Conservation (phyloP, 2,113 vertebrate genomes). For the Vulpes vulpes region DNA sequence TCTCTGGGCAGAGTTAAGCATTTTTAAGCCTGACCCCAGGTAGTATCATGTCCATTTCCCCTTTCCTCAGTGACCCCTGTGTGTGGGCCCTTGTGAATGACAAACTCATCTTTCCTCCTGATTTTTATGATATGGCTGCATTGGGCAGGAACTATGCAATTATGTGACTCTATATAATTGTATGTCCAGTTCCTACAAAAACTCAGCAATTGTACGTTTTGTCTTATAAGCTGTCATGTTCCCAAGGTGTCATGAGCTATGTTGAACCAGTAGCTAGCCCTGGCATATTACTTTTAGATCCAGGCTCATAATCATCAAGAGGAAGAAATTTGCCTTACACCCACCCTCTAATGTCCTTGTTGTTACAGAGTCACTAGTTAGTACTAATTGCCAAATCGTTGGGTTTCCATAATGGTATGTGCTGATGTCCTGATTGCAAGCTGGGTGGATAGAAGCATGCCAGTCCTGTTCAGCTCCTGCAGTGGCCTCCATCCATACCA, state of each 20-base stretch:
- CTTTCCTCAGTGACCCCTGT: background rate
- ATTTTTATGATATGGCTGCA: constrained; percentile 54
- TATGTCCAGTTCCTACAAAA: constrained; percentile 77
- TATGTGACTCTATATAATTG: constrained; percentile 77
- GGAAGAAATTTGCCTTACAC: constrained; percentile 70
- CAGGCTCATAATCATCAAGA: constrained; percentile 47
- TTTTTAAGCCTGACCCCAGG: background rate
- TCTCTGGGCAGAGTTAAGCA: background rate
- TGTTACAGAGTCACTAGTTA: constrained; percentile 44
- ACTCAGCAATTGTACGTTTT: constrained; percentile 68
- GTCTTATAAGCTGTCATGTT: background rate
- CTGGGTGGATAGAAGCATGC: background rate
- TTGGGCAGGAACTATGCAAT: background rate
- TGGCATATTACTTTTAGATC: constrained; percentile 71
- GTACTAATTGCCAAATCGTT: constrained; percentile 16
- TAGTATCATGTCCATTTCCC: background rate
- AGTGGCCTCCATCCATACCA: background rate
- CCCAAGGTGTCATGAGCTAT: constrained; percentile 10
- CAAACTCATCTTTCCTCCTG: constrained; percentile 10
- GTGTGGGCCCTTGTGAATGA: background rate
- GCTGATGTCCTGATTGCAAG: background rate
- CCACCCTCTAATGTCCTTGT: constrained; percentile 76
- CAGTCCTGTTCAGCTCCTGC: background rate
- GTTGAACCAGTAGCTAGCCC: constrained; percentile 49
- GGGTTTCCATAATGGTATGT: background rate